Evolutionary conservation across 2,888 invertebrate genomes (phyloP), one percentile per base, ranked within the genome.

Genomic region (Pyralis farinalis): DNA sequence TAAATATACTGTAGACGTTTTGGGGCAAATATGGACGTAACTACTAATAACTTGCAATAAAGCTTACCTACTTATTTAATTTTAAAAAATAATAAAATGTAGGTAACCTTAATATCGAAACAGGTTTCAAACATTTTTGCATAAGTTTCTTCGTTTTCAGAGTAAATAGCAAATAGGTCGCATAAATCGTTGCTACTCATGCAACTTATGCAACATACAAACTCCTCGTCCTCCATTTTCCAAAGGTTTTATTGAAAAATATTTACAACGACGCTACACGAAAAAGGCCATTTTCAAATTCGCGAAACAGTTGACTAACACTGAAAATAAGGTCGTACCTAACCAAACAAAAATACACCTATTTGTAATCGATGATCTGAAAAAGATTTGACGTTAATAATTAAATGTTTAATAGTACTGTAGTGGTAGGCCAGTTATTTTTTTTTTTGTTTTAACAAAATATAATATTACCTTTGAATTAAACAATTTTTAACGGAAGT

Each of bases 141-240:
- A 55, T 82, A 87, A 61, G 77, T 80, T 64, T 84, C 77, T 57
- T 74, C 74, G 59, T 81, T 80, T 43, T 81, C 82, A 30, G 74
- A 68, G 49, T 79, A 80, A 49, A 71, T 62, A 77, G 78, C 79
- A 85, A 85, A 87, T 71, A 87, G 83, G 84, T 87, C 79, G 77
- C 77, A 79, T 72, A 87, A 83, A 79, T 85, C 77, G 43, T 63
- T 81, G 39, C 82, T 77, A 65, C 75, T 71, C 83, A 83, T 82
- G 69, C 87, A 87, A 70, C 82, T 79, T 69, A 87, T 84, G 57
- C 87, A 87, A 85, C 87, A 85, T 83, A 83, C 71, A 66, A 81
- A 81, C 61, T 84, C 81, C 48, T 84, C 81, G 56, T 82, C 84
- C 70, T 73, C 78, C 73, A 76, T 78, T 59, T 67, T 67, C 59